Percentiles rank a stretch among this genome's conserved stretches.
Evolutionary conservation across 2,888 invertebrate species (phyloP).

Genomic region (Dorcus hopei): DNA sequence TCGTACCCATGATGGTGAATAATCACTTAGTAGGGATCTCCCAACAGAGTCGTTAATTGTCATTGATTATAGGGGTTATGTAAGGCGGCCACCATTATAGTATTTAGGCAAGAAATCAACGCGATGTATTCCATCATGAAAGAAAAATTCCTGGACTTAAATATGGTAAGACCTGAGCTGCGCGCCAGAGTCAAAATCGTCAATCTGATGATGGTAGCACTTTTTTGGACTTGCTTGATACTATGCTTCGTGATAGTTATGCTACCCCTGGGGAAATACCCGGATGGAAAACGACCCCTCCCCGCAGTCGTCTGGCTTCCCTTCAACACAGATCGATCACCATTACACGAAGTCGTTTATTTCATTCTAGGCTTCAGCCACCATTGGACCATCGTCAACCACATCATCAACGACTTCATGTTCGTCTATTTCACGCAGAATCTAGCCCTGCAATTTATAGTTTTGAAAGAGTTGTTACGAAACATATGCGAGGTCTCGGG

Average conservation of each 20-base stretch:
- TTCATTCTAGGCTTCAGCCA: slow-evolving; percentile 4
- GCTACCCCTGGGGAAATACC: slow-evolving; percentile 17
- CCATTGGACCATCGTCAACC: slow-evolving; percentile 6
- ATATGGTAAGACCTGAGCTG: background rate
- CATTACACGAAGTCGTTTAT: slow-evolving; percentile 13
- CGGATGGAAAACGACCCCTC: slow-evolving; percentile 10
- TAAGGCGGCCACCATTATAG: too few relatives aligned
- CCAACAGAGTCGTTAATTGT: too few relatives aligned
- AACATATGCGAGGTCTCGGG: slow-evolving; percentile 6
- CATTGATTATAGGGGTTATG: too few relatives aligned
- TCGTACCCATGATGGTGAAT: too few relatives aligned
- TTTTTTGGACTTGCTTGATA: background rate
- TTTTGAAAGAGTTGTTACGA: slow-evolving; percentile 9
- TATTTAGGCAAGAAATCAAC: background rate
- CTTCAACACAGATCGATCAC: slow-evolving; percentile 8
- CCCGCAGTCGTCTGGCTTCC: slow-evolving; percentile 18
- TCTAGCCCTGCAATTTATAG: slow-evolving; percentile 12
- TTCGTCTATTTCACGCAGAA: slow-evolving; percentile 19
- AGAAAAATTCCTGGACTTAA: slow-evolving; percentile 15
- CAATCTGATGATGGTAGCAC: background rate
- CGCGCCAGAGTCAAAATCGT: background rate
- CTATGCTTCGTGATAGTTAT: slow-evolving; percentile 1
- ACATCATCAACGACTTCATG: slow-evolving; percentile 11
- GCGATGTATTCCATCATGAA: slow-evolving; percentile 11
- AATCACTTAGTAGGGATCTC: too few relatives aligned